phyloP scores from a whole-genome alignment of 1,140 invertebrate species.

The Choristoneura fumiferana region DNA sequence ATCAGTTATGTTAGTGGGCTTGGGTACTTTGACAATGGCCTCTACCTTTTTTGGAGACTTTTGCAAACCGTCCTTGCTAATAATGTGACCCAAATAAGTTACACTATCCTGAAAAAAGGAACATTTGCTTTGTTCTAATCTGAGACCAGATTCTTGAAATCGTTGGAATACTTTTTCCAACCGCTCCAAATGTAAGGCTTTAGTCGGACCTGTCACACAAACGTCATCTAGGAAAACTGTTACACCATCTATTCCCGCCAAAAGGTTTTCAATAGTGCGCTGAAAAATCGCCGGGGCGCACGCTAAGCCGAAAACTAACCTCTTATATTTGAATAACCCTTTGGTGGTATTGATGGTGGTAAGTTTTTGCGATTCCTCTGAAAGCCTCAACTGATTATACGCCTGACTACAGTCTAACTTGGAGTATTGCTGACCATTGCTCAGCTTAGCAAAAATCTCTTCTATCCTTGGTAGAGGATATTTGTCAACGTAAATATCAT shows the following conservation, averaged over 20 bases:
- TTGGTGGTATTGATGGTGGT: background rate
- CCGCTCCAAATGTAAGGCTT: too few relatives aligned
- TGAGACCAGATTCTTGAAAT: too few relatives aligned
- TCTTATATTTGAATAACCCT: background rate
- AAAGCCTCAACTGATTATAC: background rate
- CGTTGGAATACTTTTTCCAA: too few relatives aligned
- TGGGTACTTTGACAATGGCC: too few relatives aligned
- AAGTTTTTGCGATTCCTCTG: background rate
- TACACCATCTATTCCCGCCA: background rate
- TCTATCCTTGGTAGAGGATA: constrained; percentile 12
- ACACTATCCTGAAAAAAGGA: too few relatives aligned
- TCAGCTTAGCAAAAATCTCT: constrained; percentile 6
- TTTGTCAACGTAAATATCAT: background rate
- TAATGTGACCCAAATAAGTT: too few relatives aligned
- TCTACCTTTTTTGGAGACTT: too few relatives aligned
- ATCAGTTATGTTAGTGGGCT: too few relatives aligned
- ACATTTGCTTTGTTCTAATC: too few relatives aligned
- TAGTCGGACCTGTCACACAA: too few relatives aligned
- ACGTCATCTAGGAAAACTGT: too few relatives aligned
- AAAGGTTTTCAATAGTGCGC: background rate
- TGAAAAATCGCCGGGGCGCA: constrained; percentile 6
- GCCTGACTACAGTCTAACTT: background rate
- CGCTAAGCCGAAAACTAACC: background rate
- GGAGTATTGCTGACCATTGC: background rate
- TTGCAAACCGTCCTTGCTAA: too few relatives aligned